Evolutionary conservation across 2,113 vertebrate species (phyloP), one percentile per base, ranked within the genome.

Genomic region (Nycticebus coucang): DNA sequence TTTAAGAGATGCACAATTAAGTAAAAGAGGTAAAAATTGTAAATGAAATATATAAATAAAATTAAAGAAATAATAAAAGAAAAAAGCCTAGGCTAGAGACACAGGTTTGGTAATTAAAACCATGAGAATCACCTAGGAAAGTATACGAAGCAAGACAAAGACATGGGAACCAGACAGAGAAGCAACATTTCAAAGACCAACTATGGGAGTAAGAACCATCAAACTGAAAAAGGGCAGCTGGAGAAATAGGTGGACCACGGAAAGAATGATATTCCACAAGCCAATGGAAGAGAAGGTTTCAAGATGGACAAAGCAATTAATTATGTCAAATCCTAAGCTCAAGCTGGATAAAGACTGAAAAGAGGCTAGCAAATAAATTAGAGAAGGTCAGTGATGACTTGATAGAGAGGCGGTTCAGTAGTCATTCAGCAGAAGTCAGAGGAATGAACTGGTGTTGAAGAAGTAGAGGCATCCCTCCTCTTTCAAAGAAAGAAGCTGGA

Each of bases 401-500:
- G 74, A 66, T 15, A 60, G 66, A 82, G 85, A 96, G 89, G 87
- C 64, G 79, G 86, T 95, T 89, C 79, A 94, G 96, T 14, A 18
- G 59, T 68, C 89, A 83, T 79, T 87, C 33, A 89, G 72, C 77
- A 60, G n/a, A 87, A 87, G 86, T 77, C 81, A 91, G 55, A 94
- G 85, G 80, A 90, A 28, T 91, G 79, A 91, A 50, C 55, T 85
- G 74, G 35, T 45, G 88, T 28, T 92, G 95, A 92, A 87, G 71
- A 60, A 89, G 90, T 82, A 19, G 41, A 97, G 60, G 78, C 69
- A 93, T 81, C 75, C 92, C 64, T 86, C 45, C 55, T 89, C 64
- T 93, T 92, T 95, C 84, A 95, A 91, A 94, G 89, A 93, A 94
- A 75, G 83, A 94, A 75, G 83, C 35, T 91, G 82, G 64, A 96